Evolutionary conservation across 2,113 vertebrate genomes (phyloP), one percentile per base, ranked within the genome.

Genomic region (Nicator chloris): DNA sequence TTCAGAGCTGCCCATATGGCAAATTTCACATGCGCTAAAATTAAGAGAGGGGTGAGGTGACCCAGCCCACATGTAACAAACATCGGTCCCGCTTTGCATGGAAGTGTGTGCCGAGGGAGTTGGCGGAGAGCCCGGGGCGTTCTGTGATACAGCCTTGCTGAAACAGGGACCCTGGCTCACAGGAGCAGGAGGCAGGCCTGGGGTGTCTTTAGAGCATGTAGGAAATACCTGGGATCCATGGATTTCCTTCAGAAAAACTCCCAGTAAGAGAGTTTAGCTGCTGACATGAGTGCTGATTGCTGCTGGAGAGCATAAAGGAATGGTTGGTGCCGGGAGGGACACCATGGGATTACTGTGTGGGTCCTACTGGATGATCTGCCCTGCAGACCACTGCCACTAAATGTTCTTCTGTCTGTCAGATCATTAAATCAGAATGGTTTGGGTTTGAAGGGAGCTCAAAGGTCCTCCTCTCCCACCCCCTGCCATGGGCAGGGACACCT

Each of bases 11-110:
- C n/a, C 85, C 87, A 75, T 88, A 90, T 86, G 87, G 90, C 71
- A 91, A 49, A 72, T 91, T 95, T 95, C 92, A 86, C 66, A 88
- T 92, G 79, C 5, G 12, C 85, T 93, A 87, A 92, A 95, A 94
- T 92, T 84, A 91, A 89, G 57, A 92, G 71, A 79, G 60, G 56
- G 49, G 54, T 96, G 90, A 86, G 51, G 31, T 89, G 82, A 86
- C 70, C 42, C 86, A 95, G 22, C 83, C 86, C 65, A 92, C 61
- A 9, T 51, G 54, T 65, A 60, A 68, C 12, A 75, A 94, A 75
- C 60, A 61, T 92, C 88, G 21, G 0, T 40, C 72, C 71, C 1
- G 17, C 54, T 86, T 65, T 11, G 39, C 33, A 8, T 28, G 51
- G 54, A 37, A 83, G 56, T 4, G 31, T 61, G 51, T 71, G 66